phyloP scores from a whole-genome alignment of 2,888 invertebrate species.

The Nipponacmea schrenckii region DNA sequence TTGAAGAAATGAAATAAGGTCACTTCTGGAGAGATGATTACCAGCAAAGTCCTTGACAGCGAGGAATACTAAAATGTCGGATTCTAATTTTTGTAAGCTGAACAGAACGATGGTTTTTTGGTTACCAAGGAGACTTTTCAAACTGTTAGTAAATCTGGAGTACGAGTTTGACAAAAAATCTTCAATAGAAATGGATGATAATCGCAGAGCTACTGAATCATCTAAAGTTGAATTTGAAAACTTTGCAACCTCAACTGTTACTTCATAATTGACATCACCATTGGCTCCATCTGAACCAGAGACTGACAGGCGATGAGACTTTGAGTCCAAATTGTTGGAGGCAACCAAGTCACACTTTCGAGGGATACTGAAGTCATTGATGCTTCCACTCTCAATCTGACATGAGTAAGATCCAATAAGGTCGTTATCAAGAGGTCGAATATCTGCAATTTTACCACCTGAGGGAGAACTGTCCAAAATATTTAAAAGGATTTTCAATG shows the following conservation, averaged over 20 bases:
- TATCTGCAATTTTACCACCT: conserved; percentile 86
- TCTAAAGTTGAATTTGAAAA: conserved; percentile 86
- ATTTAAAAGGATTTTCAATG: conserved; percentile 82
- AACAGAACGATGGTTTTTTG: conserved; percentile 28
- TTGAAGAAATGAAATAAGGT: conserved; percentile 32
- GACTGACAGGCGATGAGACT: conserved; percentile 75
- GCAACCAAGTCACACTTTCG: conserved; percentile 84
- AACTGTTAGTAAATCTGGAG: conserved; percentile 21
- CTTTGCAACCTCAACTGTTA: conserved; percentile 83
- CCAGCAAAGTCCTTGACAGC: conserved; percentile 71
- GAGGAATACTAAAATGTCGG: conserved; percentile 48
- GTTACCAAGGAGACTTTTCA: conserved; percentile 24
- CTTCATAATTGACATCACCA: conserved; percentile 79
- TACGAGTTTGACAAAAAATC: conserved; percentile 83
- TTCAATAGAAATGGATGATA: conserved; percentile 79
- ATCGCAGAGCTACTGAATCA: conserved; percentile 82
- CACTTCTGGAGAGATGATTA: conserved; percentile 71
- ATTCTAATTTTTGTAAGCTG: conserved; percentile 29
- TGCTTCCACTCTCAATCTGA: conserved; percentile 67
- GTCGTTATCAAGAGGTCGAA: conserved; percentile 92
- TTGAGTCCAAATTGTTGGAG: conserved; percentile 33
- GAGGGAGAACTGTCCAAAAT: conserved; percentile 72
- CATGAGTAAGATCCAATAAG: conserved; percentile 90
- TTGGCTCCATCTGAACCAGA: conserved; percentile 87
- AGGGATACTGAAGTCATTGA: conserved; percentile 74